Evolutionary conservation across 2,888 invertebrate genomes (phyloP).

Genomic region (Cheilosia impressa): DNA sequence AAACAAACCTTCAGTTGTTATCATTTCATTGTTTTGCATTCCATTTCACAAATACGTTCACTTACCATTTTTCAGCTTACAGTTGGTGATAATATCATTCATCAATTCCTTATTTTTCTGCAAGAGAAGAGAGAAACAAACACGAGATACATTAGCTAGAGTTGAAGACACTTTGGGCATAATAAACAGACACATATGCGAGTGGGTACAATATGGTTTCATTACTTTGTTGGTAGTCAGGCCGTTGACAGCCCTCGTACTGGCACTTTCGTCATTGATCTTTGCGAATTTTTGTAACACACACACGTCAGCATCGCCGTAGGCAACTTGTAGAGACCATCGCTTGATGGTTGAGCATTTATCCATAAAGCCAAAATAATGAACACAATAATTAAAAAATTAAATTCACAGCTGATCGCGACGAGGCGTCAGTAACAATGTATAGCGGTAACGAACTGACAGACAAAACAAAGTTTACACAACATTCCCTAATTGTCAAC

Average conservation of each 20-base stretch:
- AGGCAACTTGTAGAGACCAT: conserved; percentile 81
- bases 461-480: neutral
- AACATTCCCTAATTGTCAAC: conserved; percentile 22
- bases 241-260: conserved; percentile 48
- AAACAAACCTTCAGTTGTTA: neutral
- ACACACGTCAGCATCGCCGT: conserved; percentile 78
- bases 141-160: conserved; percentile 14
- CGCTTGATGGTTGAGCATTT: conserved; percentile 75
- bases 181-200: conserved; percentile 5
- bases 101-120: conserved; percentile 91
- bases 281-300: conserved; percentile 77
- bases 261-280: conserved; percentile 66
- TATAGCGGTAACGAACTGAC: conserved; percentile 12
- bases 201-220: neutral
- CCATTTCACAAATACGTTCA: conserved; percentile 83
- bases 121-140: conserved; percentile 80
- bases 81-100: conserved; percentile 88
- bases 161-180: neutral
- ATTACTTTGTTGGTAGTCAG: conserved; percentile 45
- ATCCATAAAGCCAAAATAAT: conserved; percentile 55
- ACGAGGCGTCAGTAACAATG: conserved; percentile 24
- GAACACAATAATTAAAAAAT: neutral
- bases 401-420: conserved; percentile 43
- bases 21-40: neutral
- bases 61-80: conserved; percentile 88